phyloP scores from a whole-genome alignment of 1,140 invertebrate genomes.

The Ceratoteleas bidentatus region DNA sequence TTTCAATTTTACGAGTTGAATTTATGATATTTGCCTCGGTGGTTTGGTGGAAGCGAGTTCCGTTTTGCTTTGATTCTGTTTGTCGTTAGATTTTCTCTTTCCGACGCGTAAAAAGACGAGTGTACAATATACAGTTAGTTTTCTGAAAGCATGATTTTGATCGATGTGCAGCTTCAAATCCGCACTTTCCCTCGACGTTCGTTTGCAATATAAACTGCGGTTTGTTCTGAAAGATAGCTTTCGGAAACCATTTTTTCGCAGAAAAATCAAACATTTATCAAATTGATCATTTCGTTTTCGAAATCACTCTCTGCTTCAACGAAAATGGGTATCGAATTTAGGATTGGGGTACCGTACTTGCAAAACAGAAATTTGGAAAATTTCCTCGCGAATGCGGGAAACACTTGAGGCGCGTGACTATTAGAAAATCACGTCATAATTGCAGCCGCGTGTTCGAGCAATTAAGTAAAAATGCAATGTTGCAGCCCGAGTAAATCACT shows the following conservation, averaged over 20 bases:
- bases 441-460: slow-evolving; percentile 17
- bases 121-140: background rate
- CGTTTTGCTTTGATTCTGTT: slow-evolving; percentile 15
- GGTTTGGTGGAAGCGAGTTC: background rate
- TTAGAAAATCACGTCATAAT: slow-evolving; percentile 22
- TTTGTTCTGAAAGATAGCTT: no score
- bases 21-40: no score
- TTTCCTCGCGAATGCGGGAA: slow-evolving; percentile 13
- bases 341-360: no score
- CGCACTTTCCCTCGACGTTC: no score
- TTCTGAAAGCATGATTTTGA: slow-evolving; percentile 35
- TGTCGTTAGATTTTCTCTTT: slow-evolving; percentile 37
- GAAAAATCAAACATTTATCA: no score
- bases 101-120: slow-evolving; percentile 5
- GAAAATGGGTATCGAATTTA: no score
- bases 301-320: no score
- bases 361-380: no score
- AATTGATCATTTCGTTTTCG: no score
- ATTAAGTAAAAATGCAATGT: slow-evolving; percentile 47
- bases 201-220: no score
- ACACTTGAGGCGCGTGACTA: slow-evolving; percentile 27
- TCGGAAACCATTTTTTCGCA: no score
- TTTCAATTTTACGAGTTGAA: no score
- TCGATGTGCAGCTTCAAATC: background rate
- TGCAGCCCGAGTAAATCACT: slow-evolving; percentile 49